A percentile compares a stretch with the other conserved stretches of the same genome.
phyloP scores from a whole-genome alignment of 2,113 vertebrate species.

The Neomonachus schauinslandi region DNA sequence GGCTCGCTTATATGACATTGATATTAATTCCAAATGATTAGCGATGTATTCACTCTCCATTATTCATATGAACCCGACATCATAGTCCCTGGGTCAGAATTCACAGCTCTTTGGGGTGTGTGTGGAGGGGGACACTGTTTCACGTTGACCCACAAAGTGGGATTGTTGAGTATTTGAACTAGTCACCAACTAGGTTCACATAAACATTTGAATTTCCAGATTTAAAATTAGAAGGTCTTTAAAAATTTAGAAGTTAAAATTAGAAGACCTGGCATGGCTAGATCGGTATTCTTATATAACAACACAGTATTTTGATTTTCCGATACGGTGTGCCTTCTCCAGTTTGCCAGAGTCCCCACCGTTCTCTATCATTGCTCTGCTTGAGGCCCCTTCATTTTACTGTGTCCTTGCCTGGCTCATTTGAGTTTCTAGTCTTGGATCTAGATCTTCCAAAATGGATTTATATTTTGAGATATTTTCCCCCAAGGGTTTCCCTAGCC shows the following conservation, averaged over 20 bases:
- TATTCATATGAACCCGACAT: not conserved
- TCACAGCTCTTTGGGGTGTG: not conserved
- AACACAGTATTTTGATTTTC: not conserved
- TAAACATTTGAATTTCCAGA: not conserved
- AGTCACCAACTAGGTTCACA: not conserved
- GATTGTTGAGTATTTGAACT: not conserved
- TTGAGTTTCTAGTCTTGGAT: not conserved
- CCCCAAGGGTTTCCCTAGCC: not conserved
- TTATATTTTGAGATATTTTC: not conserved
- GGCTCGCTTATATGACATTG: not conserved
- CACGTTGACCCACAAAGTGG: not conserved
- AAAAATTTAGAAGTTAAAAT: not conserved
- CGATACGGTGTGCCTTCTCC: not conserved
- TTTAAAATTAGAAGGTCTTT: not conserved
- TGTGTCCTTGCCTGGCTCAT: not conserved
- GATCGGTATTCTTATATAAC: not conserved
- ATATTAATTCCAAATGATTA: constrained; percentile 22
- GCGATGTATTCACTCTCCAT: not conserved
- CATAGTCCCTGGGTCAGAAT: not conserved
- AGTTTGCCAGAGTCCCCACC: not conserved
- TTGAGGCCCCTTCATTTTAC: not conserved
- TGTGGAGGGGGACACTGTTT: not conserved
- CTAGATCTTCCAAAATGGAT: not conserved
- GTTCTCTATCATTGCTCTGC: not conserved
- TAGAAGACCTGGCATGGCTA: not conserved